Evolutionary conservation across 2,888 invertebrate species (phyloP), one percentile per base, ranked within the genome.

Genomic region (Drosophila tripunctata): DNA sequence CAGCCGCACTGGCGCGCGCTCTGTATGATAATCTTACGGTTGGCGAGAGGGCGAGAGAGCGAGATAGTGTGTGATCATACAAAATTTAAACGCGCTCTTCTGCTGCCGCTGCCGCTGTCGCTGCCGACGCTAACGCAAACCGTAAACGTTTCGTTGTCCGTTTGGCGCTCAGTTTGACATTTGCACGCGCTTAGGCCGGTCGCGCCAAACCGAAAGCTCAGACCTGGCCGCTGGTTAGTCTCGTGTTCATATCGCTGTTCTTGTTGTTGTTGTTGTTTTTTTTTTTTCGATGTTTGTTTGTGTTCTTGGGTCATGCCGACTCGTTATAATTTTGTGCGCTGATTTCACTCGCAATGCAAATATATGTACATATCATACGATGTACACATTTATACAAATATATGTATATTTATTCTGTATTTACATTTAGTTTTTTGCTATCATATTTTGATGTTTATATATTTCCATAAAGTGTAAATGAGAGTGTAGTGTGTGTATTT

Each of bases 121-220:
- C 24, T 15, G 54, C 5, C 19, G 36, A 35, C 43, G 60, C 44
- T 35, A 24, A 17, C 17, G 48, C 48, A 24, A 50, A 50, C 36
- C 54, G 62, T 58, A 52, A 70, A 62, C 55, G 50, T 60, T 75
- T 74, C 60, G 74, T 43, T 55, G 67, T 66, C 48, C 43, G 40
- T 67, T 76, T 78, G 82, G 76, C 77, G 84, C 78, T 81, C 84
- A 81, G 81, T 81, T 83, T 80, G 78, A 86, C 69, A 80, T 75
- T 86, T 75, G 80, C 75, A 79, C 69, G 83, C 83, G 81, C 72
- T 86, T 79, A 83, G 78, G 86, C 81, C 81, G 81, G 80, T 83
- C 64, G 76, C 67, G 63, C 22, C 38, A 45, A 57, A 57, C 30
- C 48, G 50, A 50, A 61, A 73, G 75, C 73, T 66, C 56, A 41